Conservation (phyloP, 64 coral and sea anemone species). For the Pocillopora damicornis region DNA sequence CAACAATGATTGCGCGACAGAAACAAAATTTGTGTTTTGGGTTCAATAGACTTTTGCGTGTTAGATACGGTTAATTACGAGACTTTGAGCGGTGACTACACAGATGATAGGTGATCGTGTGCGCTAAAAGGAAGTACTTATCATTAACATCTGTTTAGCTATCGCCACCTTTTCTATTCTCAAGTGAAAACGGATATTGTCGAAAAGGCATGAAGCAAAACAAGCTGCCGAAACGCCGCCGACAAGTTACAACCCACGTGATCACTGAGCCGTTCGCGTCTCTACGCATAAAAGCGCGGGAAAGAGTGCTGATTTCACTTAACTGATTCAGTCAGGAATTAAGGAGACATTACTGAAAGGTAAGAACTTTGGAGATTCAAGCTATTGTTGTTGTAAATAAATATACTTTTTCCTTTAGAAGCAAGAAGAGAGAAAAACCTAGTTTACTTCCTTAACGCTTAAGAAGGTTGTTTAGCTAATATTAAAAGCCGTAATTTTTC, state of each 20-base stretch:
- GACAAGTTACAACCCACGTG: background rate
- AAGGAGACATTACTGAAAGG: background rate
- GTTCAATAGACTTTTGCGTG: too few species aligned
- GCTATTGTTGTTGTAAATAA: too few species aligned
- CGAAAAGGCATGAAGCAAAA: background rate
- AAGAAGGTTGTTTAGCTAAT: too few species aligned
- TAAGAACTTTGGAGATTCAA: background rate
- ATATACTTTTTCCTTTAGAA: too few species aligned
- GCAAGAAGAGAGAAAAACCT: too few species aligned
- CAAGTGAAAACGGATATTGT: conserved; percentile 18
- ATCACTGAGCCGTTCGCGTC: background rate
- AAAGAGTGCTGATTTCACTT: background rate
- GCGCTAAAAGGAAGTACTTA: background rate
- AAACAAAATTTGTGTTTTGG: too few species aligned
- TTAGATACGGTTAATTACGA: too few species aligned
- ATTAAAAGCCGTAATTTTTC: too few species aligned
- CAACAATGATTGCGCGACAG: too few species aligned
- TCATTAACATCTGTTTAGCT: background rate
- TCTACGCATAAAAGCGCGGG: background rate
- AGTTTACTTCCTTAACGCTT: too few species aligned
- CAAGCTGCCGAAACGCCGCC: background rate
- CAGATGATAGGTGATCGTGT: too few species aligned
- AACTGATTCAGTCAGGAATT: background rate
- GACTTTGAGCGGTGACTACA: too few species aligned
- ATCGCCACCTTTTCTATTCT: conserved; percentile 31